Percentiles rank a stretch among this genome's conserved stretches.
Conservation (phyloP, 2,888 invertebrate species). For the Drosophila silvestris region DNA sequence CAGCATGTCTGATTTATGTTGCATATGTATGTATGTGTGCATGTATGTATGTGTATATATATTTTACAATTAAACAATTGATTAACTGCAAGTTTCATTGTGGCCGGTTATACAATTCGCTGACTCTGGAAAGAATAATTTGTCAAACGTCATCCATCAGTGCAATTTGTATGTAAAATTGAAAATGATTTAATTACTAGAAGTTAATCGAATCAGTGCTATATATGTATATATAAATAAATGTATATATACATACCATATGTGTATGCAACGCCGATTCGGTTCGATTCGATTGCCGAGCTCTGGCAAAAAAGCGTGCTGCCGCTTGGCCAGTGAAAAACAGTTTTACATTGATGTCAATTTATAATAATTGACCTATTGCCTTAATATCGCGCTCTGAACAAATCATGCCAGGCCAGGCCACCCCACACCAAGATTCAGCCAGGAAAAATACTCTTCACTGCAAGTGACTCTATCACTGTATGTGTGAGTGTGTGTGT, state of each 20-base stretch:
- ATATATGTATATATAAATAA: constrained; percentile 13
- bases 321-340: constrained; percentile 47
- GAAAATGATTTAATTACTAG: constrained; percentile 76
- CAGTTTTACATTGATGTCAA: constrained; percentile 81
- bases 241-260: constrained; percentile 8
- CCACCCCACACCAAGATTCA: constrained; percentile 42
- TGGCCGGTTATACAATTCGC: constrained; percentile 55
- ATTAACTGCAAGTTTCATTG: constrained; percentile 8
- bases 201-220: constrained; percentile 77
- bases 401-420: constrained; percentile 71
- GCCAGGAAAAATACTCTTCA: constrained; percentile 63
- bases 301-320: constrained; percentile 50
- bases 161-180: constrained; percentile 66
- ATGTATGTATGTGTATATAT: not conserved
- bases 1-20: not conserved
- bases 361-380: constrained; percentile 83
- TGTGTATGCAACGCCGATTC: constrained; percentile 44
- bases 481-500: constrained; percentile 14
- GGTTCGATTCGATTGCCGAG: constrained; percentile 43
- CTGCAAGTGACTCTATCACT: constrained; percentile 25
- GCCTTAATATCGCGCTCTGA: constrained; percentile 79
- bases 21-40: not conserved
- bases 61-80: constrained; percentile 28
- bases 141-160: constrained; percentile 64
- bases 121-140: constrained; percentile 32